Evolutionary conservation across 2,888 invertebrate genomes (phyloP), one percentile per base, ranked within the genome.

Genomic region (Aquatica leii): DNA sequence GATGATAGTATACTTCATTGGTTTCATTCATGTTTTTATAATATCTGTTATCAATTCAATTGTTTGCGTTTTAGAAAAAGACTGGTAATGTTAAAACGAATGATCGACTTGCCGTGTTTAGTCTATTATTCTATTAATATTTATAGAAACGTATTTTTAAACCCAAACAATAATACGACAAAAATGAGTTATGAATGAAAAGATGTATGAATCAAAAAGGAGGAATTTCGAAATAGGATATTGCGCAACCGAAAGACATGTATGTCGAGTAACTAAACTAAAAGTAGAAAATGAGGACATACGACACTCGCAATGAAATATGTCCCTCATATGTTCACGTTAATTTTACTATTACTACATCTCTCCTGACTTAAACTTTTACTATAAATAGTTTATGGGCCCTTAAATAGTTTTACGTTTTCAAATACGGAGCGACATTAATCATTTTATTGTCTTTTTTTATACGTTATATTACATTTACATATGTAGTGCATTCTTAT

Each of bases 331-430:
- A 54, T 62, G 62, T 34, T 31, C 17, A 14, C 17, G 46, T 46
- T 46, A 46, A 59, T 46, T 54, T 59, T 63, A 59, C 53, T 58
- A 59, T 63, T 63, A 63, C 63, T 58, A 62, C 62, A 54, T 50
- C 24, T 24, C 54, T 35, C 54, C 46, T 46, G 6, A 46, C 46
- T 41, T 53, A 58, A 50, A 41, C 46, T 63, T 52, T 59, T 31
- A 15, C 54, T 63, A 63, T 63, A 63, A 58, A 63, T 63, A 63
- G 58, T 24, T 50, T 18, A 46, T 24, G 24, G 24, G 2, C 24
- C 6, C 6, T 24, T 2, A 24, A 18, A 46, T 18, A 46, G 9
- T 18, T 46, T 46, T 46, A 46, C 20, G 18, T 46, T 3, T 46
- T 46, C 20, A n/a, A n/a, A n/a, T n/a, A n/a, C n/a, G n/a, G n/a